These are phyloP conservation scores for Brachymystax lenok DNA, from an alignment of 2,797 vertebrate species.

Conservation along the genomic window DNA sequence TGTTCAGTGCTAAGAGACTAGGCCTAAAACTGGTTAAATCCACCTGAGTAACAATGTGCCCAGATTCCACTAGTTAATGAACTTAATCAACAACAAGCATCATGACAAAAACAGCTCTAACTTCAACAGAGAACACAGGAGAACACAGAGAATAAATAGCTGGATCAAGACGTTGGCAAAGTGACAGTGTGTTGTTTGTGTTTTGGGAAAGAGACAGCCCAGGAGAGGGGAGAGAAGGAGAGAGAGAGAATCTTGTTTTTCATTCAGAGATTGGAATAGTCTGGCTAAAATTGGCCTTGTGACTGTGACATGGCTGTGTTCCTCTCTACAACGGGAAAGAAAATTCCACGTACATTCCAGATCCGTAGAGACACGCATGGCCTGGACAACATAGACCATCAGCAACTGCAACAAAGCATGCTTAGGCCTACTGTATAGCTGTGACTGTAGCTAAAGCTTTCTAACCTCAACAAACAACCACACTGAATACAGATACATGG, in stretches of 20 bases:
- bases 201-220: background rate
- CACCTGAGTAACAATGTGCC: background rate
- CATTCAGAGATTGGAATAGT: background rate
- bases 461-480: too few species aligned
- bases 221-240: background rate
- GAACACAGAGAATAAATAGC: background rate
- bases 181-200: background rate
- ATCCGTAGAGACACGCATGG: background rate
- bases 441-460: background rate
- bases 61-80: background rate
- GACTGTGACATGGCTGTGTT: background rate
- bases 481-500: background rate
- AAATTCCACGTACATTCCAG: background rate
- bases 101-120: background rate
- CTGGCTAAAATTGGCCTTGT: background rate
- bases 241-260: constrained; percentile 7
- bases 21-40: too few species aligned
- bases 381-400: background rate
- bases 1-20: too few species aligned
- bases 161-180: too few species aligned
- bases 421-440: background rate
- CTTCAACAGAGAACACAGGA: too few species aligned
- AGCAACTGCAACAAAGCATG: background rate
- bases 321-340: background rate
- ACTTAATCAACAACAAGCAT: background rate